Conservation (phyloP, 2,113 vertebrate genomes). For the Diadophis punctatus region DNA sequence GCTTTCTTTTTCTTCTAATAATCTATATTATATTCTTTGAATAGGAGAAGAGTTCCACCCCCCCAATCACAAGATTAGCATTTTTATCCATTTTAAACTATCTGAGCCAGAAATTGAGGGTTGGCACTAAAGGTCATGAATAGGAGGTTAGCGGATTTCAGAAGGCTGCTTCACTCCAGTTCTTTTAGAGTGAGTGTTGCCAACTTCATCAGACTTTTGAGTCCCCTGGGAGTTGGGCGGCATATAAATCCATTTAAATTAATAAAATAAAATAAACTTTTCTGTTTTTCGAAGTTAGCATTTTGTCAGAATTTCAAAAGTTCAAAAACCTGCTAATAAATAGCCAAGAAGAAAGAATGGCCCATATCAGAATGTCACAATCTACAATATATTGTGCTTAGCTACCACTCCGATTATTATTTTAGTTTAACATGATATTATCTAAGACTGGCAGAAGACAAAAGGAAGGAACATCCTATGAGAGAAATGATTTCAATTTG, state of each 20-base stretch:
- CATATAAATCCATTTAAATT: too few relatives aligned
- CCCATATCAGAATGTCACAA: not conserved
- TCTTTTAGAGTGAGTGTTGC: constrained; percentile 35
- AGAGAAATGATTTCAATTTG: not conserved
- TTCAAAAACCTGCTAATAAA: not conserved
- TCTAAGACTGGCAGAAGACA: not conserved
- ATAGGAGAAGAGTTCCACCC: not conserved
- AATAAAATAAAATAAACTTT: too few relatives aligned
- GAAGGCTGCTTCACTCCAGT: constrained; percentile 8
- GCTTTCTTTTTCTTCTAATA: not conserved
- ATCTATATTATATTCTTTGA: not conserved
- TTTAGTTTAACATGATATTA: not conserved
- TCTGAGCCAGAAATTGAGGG: not conserved
- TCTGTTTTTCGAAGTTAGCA: not conserved
- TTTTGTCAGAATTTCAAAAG: not conserved
- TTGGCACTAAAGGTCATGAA: constrained; percentile 27
- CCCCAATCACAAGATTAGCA: not conserved
- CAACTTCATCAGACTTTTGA: constrained; percentile 24
- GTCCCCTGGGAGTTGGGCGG: too few relatives aligned
- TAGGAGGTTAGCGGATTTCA: constrained; percentile 20
- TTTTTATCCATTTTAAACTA: not conserved
- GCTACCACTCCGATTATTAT: constrained; percentile 2
- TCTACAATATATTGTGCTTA: not conserved
- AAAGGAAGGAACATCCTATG: not conserved
- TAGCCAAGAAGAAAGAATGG: not conserved